These are phyloP conservation scores for Dendrocincla fuliginosa DNA, from an alignment of 2,797 vertebrate genomes.

Conservation along the genomic window DNA sequence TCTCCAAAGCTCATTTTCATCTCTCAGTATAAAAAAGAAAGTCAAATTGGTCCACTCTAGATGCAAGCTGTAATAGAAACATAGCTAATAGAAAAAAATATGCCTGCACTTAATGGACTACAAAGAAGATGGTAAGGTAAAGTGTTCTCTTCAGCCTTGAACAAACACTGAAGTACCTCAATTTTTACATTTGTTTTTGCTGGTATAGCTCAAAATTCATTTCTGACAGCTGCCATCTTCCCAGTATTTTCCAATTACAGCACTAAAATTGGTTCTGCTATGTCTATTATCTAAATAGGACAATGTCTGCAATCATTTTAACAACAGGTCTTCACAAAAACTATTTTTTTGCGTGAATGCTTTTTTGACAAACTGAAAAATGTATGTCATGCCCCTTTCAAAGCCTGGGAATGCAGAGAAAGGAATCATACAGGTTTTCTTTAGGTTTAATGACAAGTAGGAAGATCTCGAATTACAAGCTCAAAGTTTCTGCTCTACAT, in stretches of 20 bases:
- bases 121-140: neutral
- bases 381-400: neutral
- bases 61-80: neutral
- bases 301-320: neutral
- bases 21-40: neutral
- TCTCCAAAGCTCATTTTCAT: neutral
- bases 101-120: neutral
- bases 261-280: neutral
- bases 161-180: neutral
- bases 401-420: neutral
- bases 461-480: neutral
- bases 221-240: neutral
- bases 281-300: neutral
- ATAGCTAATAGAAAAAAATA: neutral
- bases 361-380: neutral
- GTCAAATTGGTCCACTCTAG: neutral
- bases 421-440: neutral
- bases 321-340: neutral
- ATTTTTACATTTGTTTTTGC: neutral
- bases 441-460: neutral
- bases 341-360: neutral
- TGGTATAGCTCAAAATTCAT: neutral
- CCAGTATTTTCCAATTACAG: neutral
- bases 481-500: neutral
- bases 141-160: neutral